A percentile compares a stretch with the other conserved stretches of the same genome.
Evolutionary conservation across 2,113 vertebrate species (phyloP).

Genomic region (Stercorarius parasiticus): DNA sequence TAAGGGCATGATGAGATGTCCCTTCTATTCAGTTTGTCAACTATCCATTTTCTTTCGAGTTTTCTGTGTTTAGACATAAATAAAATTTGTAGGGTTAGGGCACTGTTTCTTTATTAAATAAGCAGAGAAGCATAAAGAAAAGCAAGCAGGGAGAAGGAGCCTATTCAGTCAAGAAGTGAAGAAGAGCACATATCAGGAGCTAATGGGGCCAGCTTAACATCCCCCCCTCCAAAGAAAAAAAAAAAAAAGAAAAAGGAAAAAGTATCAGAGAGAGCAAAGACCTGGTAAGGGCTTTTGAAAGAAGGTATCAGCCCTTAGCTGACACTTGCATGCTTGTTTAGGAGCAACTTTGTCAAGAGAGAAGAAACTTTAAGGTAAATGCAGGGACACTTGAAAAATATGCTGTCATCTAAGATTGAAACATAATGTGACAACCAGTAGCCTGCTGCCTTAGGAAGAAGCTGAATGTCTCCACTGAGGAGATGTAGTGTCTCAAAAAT

Average conservation of each 20-base stretch:
- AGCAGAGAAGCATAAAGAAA: not conserved
- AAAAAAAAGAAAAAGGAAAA: not conserved
- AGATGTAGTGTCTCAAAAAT: constrained; percentile 28
- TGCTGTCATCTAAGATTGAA: constrained; percentile 58
- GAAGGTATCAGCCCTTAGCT: not conserved
- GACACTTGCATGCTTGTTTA: constrained; percentile 31
- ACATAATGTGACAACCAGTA: constrained; percentile 52
- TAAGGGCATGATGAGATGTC: not conserved
- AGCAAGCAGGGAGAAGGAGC: not conserved
- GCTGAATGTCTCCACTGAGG: constrained; percentile 6
- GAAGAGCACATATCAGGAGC: not conserved
- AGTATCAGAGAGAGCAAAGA: not conserved
- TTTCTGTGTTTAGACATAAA: not conserved
- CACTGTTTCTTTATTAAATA: not conserved
- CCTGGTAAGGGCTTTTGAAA: not conserved
- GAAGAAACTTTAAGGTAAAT: constrained; percentile 50
- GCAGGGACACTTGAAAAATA: constrained; percentile 64
- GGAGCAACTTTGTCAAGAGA: constrained; percentile 31
- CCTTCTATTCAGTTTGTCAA: not conserved
- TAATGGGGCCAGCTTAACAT: not conserved
- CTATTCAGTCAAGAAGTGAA: not conserved
- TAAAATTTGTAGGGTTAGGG: not conserved
- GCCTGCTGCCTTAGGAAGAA: constrained; percentile 57
- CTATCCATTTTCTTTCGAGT: not conserved
- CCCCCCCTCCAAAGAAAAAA: not conserved